Percentiles rank a stretch among this genome's conserved stretches.
Conservation (phyloP, 1,140 invertebrate genomes). For the Aricia agestis region DNA sequence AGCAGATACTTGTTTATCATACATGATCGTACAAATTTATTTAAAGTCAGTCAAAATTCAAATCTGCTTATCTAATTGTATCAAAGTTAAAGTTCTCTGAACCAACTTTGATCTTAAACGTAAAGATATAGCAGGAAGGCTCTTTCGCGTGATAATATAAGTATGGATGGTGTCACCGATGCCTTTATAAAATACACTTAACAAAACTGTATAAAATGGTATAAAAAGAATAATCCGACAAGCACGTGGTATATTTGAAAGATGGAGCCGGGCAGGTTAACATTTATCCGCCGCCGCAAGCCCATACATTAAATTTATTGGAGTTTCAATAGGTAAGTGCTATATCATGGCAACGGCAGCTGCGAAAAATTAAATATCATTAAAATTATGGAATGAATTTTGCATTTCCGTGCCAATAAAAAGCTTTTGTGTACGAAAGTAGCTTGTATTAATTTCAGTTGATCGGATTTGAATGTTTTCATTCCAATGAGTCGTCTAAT, state of each 20-base stretch:
- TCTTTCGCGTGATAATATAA: too few relatives aligned
- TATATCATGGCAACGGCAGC: slow-evolving; percentile 25
- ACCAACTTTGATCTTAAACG: too few relatives aligned
- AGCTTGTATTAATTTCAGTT: slow-evolving; percentile 35
- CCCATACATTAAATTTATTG: slow-evolving; percentile 27
- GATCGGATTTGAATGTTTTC: slow-evolving; percentile 32
- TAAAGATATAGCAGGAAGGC: too few relatives aligned
- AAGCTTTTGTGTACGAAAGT: slow-evolving; percentile 29
- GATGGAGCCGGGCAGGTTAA: slow-evolving; percentile 21
- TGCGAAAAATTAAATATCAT: slow-evolving; percentile 27
- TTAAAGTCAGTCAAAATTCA: too few relatives aligned
- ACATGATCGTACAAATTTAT: too few relatives aligned
- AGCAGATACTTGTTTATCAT: too few relatives aligned
- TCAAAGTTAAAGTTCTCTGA: too few relatives aligned
- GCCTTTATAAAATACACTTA: too few relatives aligned
- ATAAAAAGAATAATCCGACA: neutral
- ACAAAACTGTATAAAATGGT: neutral
- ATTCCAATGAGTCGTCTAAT: slow-evolving; percentile 19
- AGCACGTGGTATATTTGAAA: slow-evolving; percentile 18
- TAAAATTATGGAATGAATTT: slow-evolving; percentile 21
- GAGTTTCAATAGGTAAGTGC: slow-evolving; percentile 23
- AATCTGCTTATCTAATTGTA: too few relatives aligned
- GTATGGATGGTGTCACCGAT: too few relatives aligned
- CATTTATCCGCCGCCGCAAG: slow-evolving; percentile 23
- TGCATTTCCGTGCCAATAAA: slow-evolving; percentile 23